Percentiles rank a stretch among this genome's conserved stretches.
Conservation (phyloP, 2,113 vertebrate genomes). For the Hydropotes inermis region DNA sequence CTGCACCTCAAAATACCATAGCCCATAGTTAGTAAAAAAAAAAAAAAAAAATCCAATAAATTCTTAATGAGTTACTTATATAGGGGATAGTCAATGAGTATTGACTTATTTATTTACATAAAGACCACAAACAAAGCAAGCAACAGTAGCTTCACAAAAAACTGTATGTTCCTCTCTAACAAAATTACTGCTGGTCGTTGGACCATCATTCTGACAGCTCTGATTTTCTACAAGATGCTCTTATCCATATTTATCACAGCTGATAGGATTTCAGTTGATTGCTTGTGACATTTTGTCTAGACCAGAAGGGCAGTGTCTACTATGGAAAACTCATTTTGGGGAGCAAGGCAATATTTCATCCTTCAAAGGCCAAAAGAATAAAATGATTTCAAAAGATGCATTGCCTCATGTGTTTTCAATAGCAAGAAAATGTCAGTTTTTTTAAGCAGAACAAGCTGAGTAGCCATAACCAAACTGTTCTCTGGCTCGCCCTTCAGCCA, state of each 20-base stretch:
- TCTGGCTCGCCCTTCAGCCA: neutral
- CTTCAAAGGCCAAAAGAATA: conserved; percentile 65
- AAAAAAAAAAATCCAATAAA: conserved; percentile 50
- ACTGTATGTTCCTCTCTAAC: conserved; percentile 66
- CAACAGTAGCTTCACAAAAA: conserved; percentile 65
- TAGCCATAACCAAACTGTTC: conserved; percentile 4
- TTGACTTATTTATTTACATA: conserved; percentile 51
- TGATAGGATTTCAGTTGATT: conserved; percentile 79
- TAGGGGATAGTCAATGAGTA: conserved; percentile 29
- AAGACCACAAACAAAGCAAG: conserved; percentile 46
- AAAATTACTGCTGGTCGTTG: conserved; percentile 69
- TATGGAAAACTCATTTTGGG: conserved; percentile 55
- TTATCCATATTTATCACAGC: conserved; percentile 74
- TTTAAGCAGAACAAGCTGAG: conserved; percentile 33
- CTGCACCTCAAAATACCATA: neutral
- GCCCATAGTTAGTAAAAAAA: neutral
- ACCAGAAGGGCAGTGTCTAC: conserved; percentile 57
- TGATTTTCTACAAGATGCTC: conserved; percentile 73
- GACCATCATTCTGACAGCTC: conserved; percentile 69
- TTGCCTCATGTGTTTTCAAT: conserved; percentile 31
- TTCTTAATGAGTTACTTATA: conserved; percentile 43
- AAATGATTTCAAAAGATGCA: conserved; percentile 66
- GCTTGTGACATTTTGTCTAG: conserved; percentile 79
- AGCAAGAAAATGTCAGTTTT: conserved; percentile 47
- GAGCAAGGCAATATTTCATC: conserved; percentile 70